Evolutionary conservation across 1,140 invertebrate species (phyloP).

Genomic region (Proales similis): DNA sequence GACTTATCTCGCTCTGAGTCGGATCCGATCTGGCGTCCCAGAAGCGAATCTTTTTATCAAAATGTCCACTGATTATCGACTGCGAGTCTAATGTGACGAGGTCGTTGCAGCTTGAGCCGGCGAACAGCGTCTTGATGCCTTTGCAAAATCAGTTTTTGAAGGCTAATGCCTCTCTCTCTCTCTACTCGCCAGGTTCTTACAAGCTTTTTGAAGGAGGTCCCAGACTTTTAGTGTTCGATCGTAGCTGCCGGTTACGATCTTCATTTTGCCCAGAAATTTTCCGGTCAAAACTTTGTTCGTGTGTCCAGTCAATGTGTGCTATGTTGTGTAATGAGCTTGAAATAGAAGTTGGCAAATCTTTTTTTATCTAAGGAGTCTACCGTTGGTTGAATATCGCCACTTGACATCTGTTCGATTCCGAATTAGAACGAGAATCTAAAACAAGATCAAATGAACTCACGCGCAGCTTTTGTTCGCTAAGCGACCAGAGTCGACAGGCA

Average conservation of each 20-base stretch:
- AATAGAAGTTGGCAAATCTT: conserved; percentile 9
- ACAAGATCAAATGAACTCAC: conserved; percentile 58
- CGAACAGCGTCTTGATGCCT: conserved; percentile 92
- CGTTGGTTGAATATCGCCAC: conserved; percentile 19
- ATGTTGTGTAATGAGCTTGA: conserved; percentile 54
- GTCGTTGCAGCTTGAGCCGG: conserved; percentile 91
- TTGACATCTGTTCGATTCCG: conserved; percentile 1
- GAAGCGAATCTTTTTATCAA: conserved; percentile 89
- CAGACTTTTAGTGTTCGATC: conserved; percentile 93
- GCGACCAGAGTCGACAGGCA: conserved; percentile 85
- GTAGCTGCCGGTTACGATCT: conserved; percentile 72
- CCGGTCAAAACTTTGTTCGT: conserved; percentile 69
- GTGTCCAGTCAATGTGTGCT: conserved; percentile 94
- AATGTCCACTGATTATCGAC: conserved; percentile 87
- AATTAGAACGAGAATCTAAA: conserved; percentile 21
- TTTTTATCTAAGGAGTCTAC: conserved; percentile 16
- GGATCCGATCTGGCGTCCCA: conserved; percentile 71
- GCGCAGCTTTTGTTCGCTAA: conserved; percentile 77
- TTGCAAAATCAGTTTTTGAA: conserved; percentile 39
- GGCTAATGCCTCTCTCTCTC: neutral
- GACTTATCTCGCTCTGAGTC: conserved; percentile 67
- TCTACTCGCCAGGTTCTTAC: conserved; percentile 60
- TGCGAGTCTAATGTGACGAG: conserved; percentile 78
- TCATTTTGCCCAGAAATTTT: conserved; percentile 46
- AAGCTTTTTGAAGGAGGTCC: conserved; percentile 83